Evolutionary conservation across 2,797 vertebrate genomes (phyloP).

Genomic region (Myotis findleyi): DNA sequence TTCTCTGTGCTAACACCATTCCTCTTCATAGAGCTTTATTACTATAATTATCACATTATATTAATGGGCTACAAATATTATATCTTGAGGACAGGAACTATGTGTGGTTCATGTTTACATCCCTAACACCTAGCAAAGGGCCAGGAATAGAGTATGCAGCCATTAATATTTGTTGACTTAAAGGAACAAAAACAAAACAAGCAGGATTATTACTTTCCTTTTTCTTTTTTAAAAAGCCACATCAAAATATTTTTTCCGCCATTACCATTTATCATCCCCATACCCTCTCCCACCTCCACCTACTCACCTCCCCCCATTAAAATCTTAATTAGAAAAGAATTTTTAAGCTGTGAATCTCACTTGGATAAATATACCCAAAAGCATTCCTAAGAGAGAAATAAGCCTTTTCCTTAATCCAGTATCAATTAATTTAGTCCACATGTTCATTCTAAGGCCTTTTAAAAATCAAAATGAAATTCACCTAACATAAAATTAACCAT

Average conservation of each 20-base stretch:
- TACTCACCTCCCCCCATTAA: background rate
- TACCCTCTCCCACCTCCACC: background rate
- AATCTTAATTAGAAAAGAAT: conserved; percentile 37
- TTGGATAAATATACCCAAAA: background rate
- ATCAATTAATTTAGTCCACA: background rate
- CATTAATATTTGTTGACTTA: background rate
- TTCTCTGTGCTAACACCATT: background rate
- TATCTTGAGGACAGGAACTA: background rate
- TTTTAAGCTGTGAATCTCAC: conserved; percentile 29
- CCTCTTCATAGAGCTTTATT: background rate
- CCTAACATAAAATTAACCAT: background rate
- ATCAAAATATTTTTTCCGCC: background rate
- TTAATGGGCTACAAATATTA: background rate
- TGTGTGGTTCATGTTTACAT: background rate
- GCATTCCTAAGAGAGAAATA: background rate
- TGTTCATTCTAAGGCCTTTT: background rate
- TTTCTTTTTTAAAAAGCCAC: background rate
- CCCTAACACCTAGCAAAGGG: background rate
- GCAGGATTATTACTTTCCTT: background rate
- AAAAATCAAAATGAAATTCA: conserved; percentile 23
- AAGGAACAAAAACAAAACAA: conserved; percentile 11
- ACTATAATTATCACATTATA: background rate
- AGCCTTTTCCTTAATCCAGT: background rate
- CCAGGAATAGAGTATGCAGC: background rate
- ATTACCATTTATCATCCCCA: background rate